These are phyloP conservation scores for Opisthograptis luteolata DNA, from an alignment of 2,888 invertebrate genomes.

Conservation along the genomic window DNA sequence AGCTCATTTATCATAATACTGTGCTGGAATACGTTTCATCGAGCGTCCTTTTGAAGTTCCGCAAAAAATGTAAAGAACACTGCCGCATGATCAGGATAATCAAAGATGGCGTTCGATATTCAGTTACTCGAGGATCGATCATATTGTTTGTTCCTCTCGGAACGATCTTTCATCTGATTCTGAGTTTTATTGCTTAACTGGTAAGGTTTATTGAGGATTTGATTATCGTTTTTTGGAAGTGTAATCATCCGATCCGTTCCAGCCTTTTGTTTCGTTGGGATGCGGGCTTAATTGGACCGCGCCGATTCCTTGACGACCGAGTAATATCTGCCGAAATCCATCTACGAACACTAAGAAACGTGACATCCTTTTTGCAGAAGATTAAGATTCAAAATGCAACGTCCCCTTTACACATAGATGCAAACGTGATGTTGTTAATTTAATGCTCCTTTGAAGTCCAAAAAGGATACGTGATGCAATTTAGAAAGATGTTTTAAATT, in stretches of 20 bases:
- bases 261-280: slow-evolving; percentile 52
- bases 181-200: slow-evolving; percentile 36
- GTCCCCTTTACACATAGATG: slow-evolving; percentile 5
- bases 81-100: slow-evolving; percentile 41
- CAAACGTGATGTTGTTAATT: slow-evolving; percentile 31
- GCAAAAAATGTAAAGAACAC: slow-evolving; percentile 17
- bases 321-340: slow-evolving; percentile 42
- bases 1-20: slow-evolving; percentile 34
- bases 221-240: slow-evolving; percentile 41
- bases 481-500: slow-evolving; percentile 34
- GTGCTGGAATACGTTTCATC: slow-evolving; percentile 3
- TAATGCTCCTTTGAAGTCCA: slow-evolving; percentile 23
- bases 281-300: slow-evolving; percentile 59
- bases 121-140: slow-evolving; percentile 47
- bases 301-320: slow-evolving; percentile 53
- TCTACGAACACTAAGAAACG: slow-evolving; percentile 5
- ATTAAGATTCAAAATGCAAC: slow-evolving; percentile 25
- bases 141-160: slow-evolving; percentile 36
- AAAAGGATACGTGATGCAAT: slow-evolving; percentile 39
- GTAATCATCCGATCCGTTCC: slow-evolving; percentile 55
- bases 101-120: slow-evolving; percentile 59
- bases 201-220: slow-evolving; percentile 41
- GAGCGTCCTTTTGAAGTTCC: slow-evolving; percentile 28
- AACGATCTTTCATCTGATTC: slow-evolving; percentile 27
- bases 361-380: slow-evolving; percentile 7